Base-by-base conservation (phyloP, 2,113 vertebrate genomes). In the Pipra filicauda region DNA sequence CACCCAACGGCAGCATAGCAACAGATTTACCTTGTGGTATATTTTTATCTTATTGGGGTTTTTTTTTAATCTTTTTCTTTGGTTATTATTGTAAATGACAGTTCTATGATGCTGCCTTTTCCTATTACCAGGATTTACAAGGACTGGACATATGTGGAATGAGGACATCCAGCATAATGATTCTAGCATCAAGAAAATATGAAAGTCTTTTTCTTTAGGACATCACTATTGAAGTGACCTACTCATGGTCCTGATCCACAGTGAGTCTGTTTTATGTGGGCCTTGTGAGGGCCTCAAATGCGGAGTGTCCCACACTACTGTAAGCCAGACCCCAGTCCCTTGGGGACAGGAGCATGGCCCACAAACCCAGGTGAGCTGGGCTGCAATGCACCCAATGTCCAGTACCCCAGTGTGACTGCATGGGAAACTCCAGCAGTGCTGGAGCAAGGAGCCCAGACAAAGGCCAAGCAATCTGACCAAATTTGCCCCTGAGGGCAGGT, bases 361-460 rank as follows among this genome's bases (percentile, higher is more conserved):
- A 1, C 6, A 20, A 74, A 13, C 17, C 39, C 0, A 0, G 0
- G 10, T 3, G 3, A 83, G 22, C 4, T 1, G 46, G 37, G 30
- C 23, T 41, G 46, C 28, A n/a, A 4, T 27, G 41, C 18, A 61
- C 27, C 35, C 80, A 7, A 0, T 2, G 3, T 27, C 41, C 74
- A 18, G 26, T 19, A 2, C 5, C 22, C 22, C 2, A 0, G 4
- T 8, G 69, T 0, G 4, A 33, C 28, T n/a, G 2, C 5, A 4
- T 23, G 62, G 22, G 27, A 78, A 70, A 57, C 8, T 2, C 4
- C 15, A 49, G 54, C 35, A 93, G 27, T 0, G 3, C 27, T 9
- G 35, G 41, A 35, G 33, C 0, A 0, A 72, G 41, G 26, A 88
- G 19, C 17, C 54, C 0, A 0, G 21, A 9, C 21, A 64, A 27